Base-by-base conservation (phyloP, 2,113 vertebrate genomes). In the Gnathonemus echidnorhynchus region DNA sequence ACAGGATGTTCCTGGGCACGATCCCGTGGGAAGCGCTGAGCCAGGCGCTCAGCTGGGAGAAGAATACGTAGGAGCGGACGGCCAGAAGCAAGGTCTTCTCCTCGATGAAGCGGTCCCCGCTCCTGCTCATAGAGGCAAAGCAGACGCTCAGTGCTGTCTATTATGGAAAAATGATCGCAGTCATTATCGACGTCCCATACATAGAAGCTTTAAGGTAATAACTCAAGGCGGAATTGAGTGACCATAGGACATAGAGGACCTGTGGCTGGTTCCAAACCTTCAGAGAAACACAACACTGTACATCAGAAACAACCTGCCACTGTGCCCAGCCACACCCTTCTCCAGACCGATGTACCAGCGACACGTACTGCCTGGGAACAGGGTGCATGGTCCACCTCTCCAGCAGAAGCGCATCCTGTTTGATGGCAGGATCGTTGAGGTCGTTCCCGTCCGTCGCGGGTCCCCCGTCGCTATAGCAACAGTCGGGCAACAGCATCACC, bases 11-110 rank as follows among this genome's bases (percentile, higher is more conserved):
- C 92, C 98, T 95, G 94, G 98, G 98, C 92, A 98, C 97, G 93
- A 98, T 97, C 95, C 98, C 98, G 90, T 99, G 98, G 62, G 98
- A 99, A 93, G 99, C 98, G 87, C 98, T 99, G 92, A 99, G 96
- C 98, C 98, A 99, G 3, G 98, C 98, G 1, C 98, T 99, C 93
- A 99, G 96, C 95, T 99, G 98, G 90, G 98, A 99, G 96, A 99
- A 99, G 94, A 99, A 99, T 91, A 99, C 98, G 90, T 98, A 99
- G 19, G 98, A 99, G 90, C 98, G 98, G 50, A 99, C 96, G 56
- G 98, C 98, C 95, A 99, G 89, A 88, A 99, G 94, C 89, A 99
- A 96, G 2, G 97, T 98, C 95, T 99, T 99, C 95, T 99, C 98
- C 93, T 98, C 98, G 92, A 99, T 96, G 93, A 98, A 98, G 85